phyloP scores from a whole-genome alignment of 2,888 invertebrate species.

The Ophioninae sp. region DNA sequence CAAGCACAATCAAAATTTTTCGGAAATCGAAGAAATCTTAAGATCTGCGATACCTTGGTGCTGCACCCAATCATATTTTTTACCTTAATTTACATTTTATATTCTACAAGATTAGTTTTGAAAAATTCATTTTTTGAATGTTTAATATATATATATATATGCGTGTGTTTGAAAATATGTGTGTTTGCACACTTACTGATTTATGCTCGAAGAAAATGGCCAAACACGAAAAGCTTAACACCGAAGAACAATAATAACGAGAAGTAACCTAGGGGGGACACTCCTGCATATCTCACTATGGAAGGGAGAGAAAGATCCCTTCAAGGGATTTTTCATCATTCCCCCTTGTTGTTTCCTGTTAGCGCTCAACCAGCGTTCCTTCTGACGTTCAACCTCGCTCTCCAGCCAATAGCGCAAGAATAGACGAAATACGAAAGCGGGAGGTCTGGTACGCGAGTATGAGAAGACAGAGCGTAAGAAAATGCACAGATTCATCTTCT shows the following conservation, averaged over 20 bases:
- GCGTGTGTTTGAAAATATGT: neutral
- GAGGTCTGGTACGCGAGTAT: neutral
- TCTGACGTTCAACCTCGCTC: constrained; percentile 55
- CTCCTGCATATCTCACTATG: constrained; percentile 44
- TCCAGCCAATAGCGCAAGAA: constrained; percentile 37
- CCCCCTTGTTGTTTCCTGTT: neutral
- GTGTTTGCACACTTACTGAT: neutral
- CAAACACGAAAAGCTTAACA: constrained; percentile 2
- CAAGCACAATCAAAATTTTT: no score
- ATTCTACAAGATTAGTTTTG: no score
- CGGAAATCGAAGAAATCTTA: no score
- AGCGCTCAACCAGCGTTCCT: constrained; percentile 38
- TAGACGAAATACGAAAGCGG: constrained; percentile 33
- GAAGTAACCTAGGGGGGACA: constrained; percentile 18
- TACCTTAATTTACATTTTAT: no score
- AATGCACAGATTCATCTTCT: constrained; percentile 66
- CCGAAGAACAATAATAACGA: constrained; percentile 35
- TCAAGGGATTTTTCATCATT: constrained; percentile 41
- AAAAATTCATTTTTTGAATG: no score
- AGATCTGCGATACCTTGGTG: no score
- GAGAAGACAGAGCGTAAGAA: constrained; percentile 43
- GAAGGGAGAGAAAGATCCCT: constrained; percentile 10
- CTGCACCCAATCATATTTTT: no score
- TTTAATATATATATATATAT: no score
- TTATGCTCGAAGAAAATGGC: constrained; percentile 1